Evolutionary conservation across 2,888 invertebrate genomes (phyloP).

Genomic region (Hydrotaea cyrtoneurina): DNA sequence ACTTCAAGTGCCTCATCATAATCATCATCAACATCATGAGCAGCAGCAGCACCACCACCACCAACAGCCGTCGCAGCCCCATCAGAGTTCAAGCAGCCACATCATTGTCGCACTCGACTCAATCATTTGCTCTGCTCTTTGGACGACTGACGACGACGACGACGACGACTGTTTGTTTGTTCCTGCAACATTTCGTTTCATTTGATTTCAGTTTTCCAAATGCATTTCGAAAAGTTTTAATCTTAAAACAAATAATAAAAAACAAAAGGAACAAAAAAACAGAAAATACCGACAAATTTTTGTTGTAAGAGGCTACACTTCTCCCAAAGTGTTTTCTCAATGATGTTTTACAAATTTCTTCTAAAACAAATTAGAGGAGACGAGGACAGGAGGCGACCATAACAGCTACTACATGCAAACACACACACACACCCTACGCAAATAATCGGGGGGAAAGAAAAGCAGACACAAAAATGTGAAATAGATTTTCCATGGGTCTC

Average conservation of each 20-base stretch:
- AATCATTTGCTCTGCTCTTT: constrained; percentile 38
- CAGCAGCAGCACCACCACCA: neutral
- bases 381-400: neutral
- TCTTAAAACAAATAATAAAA: constrained; percentile 42
- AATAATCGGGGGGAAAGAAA: no score
- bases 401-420: neutral
- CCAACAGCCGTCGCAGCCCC: neutral
- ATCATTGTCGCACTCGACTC: constrained; percentile 47
- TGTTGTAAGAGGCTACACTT: constrained; percentile 10
- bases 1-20: constrained; percentile 67
- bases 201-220: constrained; percentile 13
- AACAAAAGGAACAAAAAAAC: no score
- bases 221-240: constrained; percentile 43
- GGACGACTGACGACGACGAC: neutral
- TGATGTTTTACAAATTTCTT: constrained; percentile 50
- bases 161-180: constrained; percentile 13
- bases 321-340: constrained; percentile 14
- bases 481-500: neutral
- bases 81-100: constrained; percentile 4
- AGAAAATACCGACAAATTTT: constrained; percentile 11
- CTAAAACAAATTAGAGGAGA: constrained; percentile 6
- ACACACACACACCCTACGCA: constrained; percentile 32
- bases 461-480: neutral
- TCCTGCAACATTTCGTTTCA: constrained; percentile 22
- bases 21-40: constrained; percentile 43